Evolutionary conservation across 2,113 vertebrate species (phyloP).

Genomic region (Hippocampus abdominalis): DNA sequence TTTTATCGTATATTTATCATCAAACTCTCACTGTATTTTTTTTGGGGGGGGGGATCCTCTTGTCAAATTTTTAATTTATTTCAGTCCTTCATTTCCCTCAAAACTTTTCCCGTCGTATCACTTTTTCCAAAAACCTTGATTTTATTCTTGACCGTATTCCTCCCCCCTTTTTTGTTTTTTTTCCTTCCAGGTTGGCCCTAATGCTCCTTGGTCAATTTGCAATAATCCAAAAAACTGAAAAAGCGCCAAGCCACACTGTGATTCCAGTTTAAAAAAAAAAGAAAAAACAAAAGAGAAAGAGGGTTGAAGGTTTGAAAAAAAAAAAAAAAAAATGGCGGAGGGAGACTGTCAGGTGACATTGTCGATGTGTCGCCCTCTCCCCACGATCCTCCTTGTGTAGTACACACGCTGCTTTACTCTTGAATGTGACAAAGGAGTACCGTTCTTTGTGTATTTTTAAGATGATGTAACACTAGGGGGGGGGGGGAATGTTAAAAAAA

Average conservation of each 20-base stretch:
- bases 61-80: too few relatives aligned
- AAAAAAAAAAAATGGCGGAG: background rate
- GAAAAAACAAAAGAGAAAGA: constrained; percentile 14
- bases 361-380: constrained; percentile 30
- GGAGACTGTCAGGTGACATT: constrained; percentile 25
- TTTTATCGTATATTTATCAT: too few relatives aligned
- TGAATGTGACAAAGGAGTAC: constrained; percentile 50
- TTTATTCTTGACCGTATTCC: too few relatives aligned
- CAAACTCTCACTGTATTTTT: too few relatives aligned
- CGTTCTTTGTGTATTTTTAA: constrained; percentile 57
- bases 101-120: too few relatives aligned
- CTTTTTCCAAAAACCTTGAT: too few relatives aligned
- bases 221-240: constrained; percentile 46
- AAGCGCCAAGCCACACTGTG: constrained; percentile 72
- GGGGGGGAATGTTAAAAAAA: constrained; percentile 18
- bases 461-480: constrained; percentile 30
- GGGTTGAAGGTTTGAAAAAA: background rate
- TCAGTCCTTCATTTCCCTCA: background rate
- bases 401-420: constrained; percentile 68
- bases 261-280: constrained; percentile 48
- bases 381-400: constrained; percentile 55
- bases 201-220: background rate
- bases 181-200: background rate
- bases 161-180: too few relatives aligned
- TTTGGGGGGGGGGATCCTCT: too few relatives aligned